These are phyloP conservation scores for Mastomys coucha DNA, from an alignment of 2,113 vertebrate genomes.

Conservation along the genomic window DNA sequence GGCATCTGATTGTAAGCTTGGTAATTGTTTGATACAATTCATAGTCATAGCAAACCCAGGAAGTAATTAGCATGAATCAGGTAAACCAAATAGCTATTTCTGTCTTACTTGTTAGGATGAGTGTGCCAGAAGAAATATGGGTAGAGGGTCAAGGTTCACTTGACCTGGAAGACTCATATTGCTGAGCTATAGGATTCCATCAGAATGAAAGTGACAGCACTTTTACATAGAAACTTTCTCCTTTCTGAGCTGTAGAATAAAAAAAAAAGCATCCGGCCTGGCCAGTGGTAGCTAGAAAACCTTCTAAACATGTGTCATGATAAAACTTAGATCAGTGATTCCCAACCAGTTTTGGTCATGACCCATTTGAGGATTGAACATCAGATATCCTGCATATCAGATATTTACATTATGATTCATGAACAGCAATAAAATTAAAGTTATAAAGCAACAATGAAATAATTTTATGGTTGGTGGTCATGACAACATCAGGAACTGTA, in stretches of 20 bases:
- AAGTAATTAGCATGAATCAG: background rate
- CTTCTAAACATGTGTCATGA: background rate
- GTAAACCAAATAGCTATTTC: background rate
- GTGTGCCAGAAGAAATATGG: background rate
- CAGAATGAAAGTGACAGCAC: background rate
- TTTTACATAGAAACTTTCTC: background rate
- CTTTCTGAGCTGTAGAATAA: background rate
- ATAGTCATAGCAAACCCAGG: background rate
- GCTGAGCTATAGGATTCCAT: background rate
- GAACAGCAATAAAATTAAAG: background rate
- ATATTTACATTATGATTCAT: background rate
- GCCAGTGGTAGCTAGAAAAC: conserved; percentile 14
- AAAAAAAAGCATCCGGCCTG: background rate
- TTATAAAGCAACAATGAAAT: background rate
- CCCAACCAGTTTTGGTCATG: background rate
- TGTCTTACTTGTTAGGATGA: background rate
- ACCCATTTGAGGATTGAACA: background rate
- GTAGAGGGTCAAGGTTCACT: background rate
- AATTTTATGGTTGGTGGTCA: background rate
- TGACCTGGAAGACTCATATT: accelerated
- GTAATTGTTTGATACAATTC: conserved; percentile 19
- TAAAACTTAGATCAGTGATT: background rate
- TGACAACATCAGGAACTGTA: background rate
- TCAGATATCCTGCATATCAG: background rate
- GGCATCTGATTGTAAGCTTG: background rate